phyloP scores from a whole-genome alignment of 2,797 vertebrate species.

The Poecilia picta region DNA sequence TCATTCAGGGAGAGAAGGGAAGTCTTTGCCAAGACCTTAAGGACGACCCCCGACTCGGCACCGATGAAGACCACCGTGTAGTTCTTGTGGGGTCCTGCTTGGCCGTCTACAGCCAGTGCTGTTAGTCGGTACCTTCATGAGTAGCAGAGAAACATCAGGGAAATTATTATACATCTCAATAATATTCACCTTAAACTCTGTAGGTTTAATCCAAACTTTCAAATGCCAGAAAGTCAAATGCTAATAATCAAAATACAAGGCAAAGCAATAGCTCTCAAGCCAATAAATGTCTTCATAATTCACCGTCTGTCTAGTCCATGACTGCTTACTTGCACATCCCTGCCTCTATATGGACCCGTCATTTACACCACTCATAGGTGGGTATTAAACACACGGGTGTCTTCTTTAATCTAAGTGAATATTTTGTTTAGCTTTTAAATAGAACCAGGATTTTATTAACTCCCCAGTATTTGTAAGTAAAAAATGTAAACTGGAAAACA shows the following conservation, averaged over 20 bases:
- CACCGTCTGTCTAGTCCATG: background rate
- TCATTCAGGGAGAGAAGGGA: constrained; percentile 88
- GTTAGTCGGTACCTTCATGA: constrained; percentile 91
- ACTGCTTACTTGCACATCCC: background rate
- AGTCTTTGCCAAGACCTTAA: constrained; percentile 97
- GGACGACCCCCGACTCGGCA: constrained; percentile 92
- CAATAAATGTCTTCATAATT: background rate
- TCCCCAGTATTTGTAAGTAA: too few relatives aligned
- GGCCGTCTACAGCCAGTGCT: constrained; percentile 90
- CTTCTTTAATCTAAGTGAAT: too few relatives aligned
- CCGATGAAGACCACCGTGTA: constrained; percentile 97
- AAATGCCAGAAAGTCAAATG: background rate
- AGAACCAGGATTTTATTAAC: background rate
- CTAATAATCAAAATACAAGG: background rate
- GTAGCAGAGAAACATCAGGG: constrained; percentile 24
- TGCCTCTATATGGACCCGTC: background rate
- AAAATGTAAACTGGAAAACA: too few relatives aligned
- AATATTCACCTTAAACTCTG: background rate
- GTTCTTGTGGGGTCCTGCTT: constrained; percentile 93
- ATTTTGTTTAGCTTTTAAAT: background rate
- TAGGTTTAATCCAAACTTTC: background rate
- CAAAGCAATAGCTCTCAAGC: background rate
- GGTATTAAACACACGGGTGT: too few relatives aligned
- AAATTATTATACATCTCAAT: constrained; percentile 20
- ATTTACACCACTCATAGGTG: background rate